These are phyloP conservation scores for Amphipoea lucens DNA, from an alignment of 2,888 invertebrate species.

Conservation along the genomic window DNA sequence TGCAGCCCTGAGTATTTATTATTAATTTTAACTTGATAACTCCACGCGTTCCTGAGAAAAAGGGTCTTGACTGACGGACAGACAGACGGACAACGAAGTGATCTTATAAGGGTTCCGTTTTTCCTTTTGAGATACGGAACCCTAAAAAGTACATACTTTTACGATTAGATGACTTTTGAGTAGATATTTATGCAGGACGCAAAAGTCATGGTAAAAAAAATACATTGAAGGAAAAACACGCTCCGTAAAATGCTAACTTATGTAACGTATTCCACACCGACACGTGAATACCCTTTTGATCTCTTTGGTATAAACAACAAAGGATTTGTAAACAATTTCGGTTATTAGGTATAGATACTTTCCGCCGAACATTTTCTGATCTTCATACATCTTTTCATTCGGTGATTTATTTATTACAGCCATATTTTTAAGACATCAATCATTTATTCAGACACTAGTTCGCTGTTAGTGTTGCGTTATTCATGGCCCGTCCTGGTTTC, in stretches of 20 bases:
- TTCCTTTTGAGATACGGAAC: too few species aligned
- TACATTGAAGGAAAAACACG: neutral
- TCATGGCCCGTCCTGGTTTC: slow-evolving; percentile 61
- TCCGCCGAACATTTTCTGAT: slow-evolving; percentile 39
- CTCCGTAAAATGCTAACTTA: slow-evolving; percentile 15
- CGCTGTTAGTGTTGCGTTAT: slow-evolving; percentile 55
- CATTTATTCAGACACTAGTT: slow-evolving; percentile 63
- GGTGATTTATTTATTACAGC: slow-evolving; percentile 47
- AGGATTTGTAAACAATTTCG: slow-evolving; percentile 50
- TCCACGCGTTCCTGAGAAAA: too few species aligned
- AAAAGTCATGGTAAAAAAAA: neutral
- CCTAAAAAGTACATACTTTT: neutral
- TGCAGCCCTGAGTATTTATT: too few species aligned
- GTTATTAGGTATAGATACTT: slow-evolving; percentile 22
- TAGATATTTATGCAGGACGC: neutral
- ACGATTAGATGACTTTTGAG: neutral
- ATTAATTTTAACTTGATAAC: too few species aligned
- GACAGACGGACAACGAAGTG: too few species aligned
- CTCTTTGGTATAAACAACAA: slow-evolving; percentile 57
- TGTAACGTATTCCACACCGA: slow-evolving; percentile 5
- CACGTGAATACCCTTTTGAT: slow-evolving; percentile 54
- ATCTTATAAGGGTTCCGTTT: too few species aligned
- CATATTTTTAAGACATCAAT: slow-evolving; percentile 64
- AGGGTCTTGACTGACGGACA: too few species aligned
- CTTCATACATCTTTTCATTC: slow-evolving; percentile 34